Evolutionary conservation across 2,113 vertebrate genomes (phyloP), one percentile per base, ranked within the genome.

Genomic region (crab-eating macaque (Macaca fascicularis)): DNA sequence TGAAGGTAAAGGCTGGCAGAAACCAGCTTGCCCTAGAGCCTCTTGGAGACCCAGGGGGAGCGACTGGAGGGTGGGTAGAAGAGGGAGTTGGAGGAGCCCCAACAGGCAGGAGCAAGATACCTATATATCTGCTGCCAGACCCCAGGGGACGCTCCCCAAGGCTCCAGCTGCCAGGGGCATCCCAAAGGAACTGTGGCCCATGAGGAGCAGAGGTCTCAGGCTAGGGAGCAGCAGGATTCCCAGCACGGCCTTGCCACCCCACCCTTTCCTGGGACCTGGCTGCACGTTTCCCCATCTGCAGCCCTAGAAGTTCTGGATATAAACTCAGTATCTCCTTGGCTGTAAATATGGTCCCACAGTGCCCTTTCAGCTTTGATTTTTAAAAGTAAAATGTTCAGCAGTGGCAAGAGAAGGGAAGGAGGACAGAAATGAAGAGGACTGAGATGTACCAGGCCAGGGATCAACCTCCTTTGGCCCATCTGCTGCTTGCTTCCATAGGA

Each of bases 341-440:
- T 97, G 3, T 82, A 94, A 92, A 93, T 87, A 59, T 5, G 79
- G 89, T 40, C 55, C 69, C 86, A 88, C 10, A 50, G 94, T 9
- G 1, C 12, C 70, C 89, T 84, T 89, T 93, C 43, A 95, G 57
- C 89, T 97, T 59, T 89, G 59, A 94, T 90, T 97, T 97, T 83
- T 87, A 75, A 96, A 87, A 95, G 84, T 70, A 84, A 55, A 90
- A 64, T 25, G 59, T 83, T 95, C 72, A 86, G 67, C 8, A 45
- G 23, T 6, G 67, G n/a, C n/a, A 59, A 93, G 84, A 94, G 40
- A 55, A 89, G 16, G 23, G 16, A 93, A 11, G 38, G 30, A 89
- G 17, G 32, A 25, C 14, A 14, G 59, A 70, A 94, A 86, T 20
- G 67, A 92, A 76, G 57, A 88, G 40, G 67, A 30, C 45, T 16